Evolutionary conservation across 2,888 invertebrate genomes (phyloP), one percentile per base, ranked within the genome.

Genomic region (Callosobruchus maculatus): DNA sequence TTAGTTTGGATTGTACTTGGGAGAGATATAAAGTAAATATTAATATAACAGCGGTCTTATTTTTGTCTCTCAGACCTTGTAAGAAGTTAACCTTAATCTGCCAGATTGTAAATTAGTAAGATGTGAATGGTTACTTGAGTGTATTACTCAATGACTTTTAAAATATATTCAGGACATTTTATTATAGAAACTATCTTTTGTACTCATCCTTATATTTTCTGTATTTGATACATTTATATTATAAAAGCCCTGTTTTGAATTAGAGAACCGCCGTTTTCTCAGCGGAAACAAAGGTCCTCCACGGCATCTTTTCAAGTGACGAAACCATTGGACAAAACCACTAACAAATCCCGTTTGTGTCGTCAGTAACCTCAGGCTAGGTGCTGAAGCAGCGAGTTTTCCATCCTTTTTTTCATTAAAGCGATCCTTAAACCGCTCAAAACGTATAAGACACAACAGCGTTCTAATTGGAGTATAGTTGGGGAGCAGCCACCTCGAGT

Each of bases 381-480:
- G 68, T 68, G 22, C 21, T 68, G 68, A 18, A 21, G 22, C 68
- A 20, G 22, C 21, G 22, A 20, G 22, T 2, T 68, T 21, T 68
- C 68, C 68, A 68, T 68, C 21, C 68, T 68, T 9, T 71, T n/a
- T 73, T 74, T 78, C 77, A 74, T 78, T 77, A 76, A 74, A 76
- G 71, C 75, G 73, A 71, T 72, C 72, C 74, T 73, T 76, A 75
- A 77, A 78, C 74, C 72, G 77, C 74, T 78, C 74, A 76, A 76
- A 77, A 80, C 82, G 81, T 79, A 81, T 81, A 81, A 76, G 20
- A 79, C 75, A 79, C 79, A 78, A 78, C 76, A 75, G 77, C 77
- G 73, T 76, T 78, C 79, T 79, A 79, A 80, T 80, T 80, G 78
- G 79, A 78, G 78, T 13, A 13, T 13, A 72, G 21, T 22, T 26